Evolutionary conservation across 2,113 vertebrate genomes (phyloP).

Genomic region (Malurus melanocephalus): DNA sequence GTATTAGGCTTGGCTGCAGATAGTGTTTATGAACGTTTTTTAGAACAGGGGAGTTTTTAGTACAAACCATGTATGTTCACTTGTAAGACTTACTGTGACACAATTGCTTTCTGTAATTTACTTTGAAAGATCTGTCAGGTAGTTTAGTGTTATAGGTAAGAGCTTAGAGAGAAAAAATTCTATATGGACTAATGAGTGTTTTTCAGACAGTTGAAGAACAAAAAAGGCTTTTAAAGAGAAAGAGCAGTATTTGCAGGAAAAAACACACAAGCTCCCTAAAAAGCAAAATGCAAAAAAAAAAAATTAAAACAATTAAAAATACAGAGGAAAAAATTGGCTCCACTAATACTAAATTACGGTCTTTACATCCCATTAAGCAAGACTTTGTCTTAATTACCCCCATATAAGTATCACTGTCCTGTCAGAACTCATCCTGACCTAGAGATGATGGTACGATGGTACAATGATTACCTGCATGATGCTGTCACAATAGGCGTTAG

Average conservation of each 20-base stretch:
- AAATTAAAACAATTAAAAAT: neutral
- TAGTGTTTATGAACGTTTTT: neutral
- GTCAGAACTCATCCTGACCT: neutral
- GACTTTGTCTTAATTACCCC: neutral
- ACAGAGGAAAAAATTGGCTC: neutral
- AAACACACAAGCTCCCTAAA: neutral
- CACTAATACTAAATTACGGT: neutral
- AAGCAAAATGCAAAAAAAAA: neutral
- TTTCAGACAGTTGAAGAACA: neutral
- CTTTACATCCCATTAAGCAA: neutral
- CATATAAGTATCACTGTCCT: neutral
- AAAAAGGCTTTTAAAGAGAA: neutral
- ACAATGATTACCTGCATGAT: neutral
- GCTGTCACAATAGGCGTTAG: neutral
- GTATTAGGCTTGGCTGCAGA: neutral
- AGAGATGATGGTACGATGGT: neutral
- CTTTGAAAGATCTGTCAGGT: neutral
- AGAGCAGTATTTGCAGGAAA: neutral
- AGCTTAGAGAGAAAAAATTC: neutral
- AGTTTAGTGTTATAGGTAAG: neutral
- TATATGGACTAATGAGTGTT: neutral
- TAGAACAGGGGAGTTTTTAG: accelerated
- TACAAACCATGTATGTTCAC: neutral
- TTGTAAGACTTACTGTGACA: neutral
- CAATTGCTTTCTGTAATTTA: neutral